Conservation (phyloP, 2,797 vertebrate species). For the Cirrhinus molitorella region DNA sequence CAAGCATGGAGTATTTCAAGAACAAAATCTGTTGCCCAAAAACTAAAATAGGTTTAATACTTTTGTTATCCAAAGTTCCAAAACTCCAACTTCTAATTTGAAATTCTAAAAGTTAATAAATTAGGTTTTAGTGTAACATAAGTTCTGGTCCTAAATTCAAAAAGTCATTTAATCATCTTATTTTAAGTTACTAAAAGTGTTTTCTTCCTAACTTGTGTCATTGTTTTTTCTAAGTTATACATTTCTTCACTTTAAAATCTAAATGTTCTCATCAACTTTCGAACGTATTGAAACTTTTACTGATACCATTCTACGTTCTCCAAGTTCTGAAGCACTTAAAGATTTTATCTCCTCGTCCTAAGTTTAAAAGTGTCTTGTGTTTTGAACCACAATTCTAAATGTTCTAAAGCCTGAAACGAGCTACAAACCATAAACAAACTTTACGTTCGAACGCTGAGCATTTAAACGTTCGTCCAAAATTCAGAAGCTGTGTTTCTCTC, state of each 20-base stretch:
- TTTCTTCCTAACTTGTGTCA: background rate
- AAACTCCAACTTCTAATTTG: background rate
- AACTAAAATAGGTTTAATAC: background rate
- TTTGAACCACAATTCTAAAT: background rate
- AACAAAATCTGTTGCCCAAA: background rate
- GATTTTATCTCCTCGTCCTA: background rate
- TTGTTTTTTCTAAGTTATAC: background rate
- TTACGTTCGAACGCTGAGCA: background rate
- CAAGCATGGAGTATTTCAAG: background rate
- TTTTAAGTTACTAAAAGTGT: background rate
- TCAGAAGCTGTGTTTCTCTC: background rate
- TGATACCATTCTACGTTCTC: accelerated
- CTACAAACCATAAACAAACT: background rate
- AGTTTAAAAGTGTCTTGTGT: background rate
- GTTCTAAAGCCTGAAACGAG: background rate
- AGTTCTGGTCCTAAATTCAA: background rate
- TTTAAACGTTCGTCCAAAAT: background rate
- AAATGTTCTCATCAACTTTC: background rate
- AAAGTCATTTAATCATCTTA: background rate
- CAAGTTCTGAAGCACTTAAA: background rate
- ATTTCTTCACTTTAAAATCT: background rate
- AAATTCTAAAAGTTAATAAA: background rate
- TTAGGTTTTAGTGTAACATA: background rate
- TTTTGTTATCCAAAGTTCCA: background rate
- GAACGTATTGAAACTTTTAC: background rate